These are phyloP conservation scores for Sebastes cheni DNA, from an alignment of 2,797 vertebrate genomes.

Conservation along the genomic window DNA sequence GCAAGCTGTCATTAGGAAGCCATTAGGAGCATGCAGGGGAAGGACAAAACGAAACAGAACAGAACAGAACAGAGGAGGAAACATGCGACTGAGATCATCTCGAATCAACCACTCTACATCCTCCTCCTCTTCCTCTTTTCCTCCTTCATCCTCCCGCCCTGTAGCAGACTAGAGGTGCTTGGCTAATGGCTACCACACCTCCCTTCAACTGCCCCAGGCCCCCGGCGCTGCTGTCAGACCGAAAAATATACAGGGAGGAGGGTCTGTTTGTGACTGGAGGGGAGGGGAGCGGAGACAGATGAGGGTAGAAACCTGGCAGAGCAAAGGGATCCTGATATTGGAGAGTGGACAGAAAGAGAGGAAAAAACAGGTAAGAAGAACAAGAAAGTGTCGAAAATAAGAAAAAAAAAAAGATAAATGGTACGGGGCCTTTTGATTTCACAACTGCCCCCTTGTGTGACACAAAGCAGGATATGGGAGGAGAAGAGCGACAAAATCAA, in stretches of 20 bases:
- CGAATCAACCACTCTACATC: slow-evolving; percentile 48
- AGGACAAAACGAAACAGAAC: slow-evolving; percentile 63
- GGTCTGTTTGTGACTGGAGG: slow-evolving; percentile 37
- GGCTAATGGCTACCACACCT: slow-evolving; percentile 74
- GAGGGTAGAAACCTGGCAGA: slow-evolving; percentile 50
- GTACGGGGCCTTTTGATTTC: slow-evolving; percentile 45
- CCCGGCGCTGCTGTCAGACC: slow-evolving; percentile 61
- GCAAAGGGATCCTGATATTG: slow-evolving; percentile 36
- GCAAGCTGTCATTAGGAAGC: slow-evolving; percentile 81
- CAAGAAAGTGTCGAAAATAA: background rate
- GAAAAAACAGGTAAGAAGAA: background rate
- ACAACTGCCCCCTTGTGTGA: slow-evolving; percentile 62
- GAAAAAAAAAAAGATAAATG: slow-evolving; percentile 17
- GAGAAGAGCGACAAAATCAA: slow-evolving; percentile 47
- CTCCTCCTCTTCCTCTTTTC: slow-evolving; percentile 42
- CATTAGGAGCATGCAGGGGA: slow-evolving; percentile 76
- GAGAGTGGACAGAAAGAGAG: slow-evolving; percentile 3
- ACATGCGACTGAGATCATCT: slow-evolving; percentile 63
- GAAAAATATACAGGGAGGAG: slow-evolving; percentile 54
- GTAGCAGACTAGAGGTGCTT: slow-evolving; percentile 70
- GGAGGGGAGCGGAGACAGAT: slow-evolving; percentile 51
- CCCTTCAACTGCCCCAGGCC: slow-evolving; percentile 72
- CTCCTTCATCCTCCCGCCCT: slow-evolving; percentile 71
- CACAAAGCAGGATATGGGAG: slow-evolving; percentile 41
- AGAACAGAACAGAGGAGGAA: slow-evolving; percentile 67